Evolutionary conservation across 2,113 vertebrate genomes (phyloP), one percentile per base, ranked within the genome.

Genomic region (Crotalus tigris): DNA sequence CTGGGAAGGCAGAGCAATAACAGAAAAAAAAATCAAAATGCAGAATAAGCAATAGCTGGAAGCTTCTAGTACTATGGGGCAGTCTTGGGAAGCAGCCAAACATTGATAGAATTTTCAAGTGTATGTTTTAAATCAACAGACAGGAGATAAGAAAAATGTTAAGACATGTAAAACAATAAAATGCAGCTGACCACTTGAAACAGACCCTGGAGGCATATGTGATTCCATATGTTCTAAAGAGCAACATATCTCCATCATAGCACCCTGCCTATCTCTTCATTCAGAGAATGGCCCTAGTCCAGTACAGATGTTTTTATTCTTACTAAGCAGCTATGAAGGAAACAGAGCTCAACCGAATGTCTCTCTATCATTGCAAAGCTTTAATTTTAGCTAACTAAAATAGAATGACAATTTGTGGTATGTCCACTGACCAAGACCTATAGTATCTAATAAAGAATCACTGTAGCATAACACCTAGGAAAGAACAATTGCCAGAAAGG

Each of bases 361-460:
- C 59, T 92, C 91, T 89, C 92, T 6, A 44, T 92, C 64, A 51
- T 81, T 23, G 87, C 85, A 59, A 26, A 94, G 89, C 89, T 95
- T 92, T 95, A 95, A 93, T 93, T 93, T 94, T 57, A 92, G 55
- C 93, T 95, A 93, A 94, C 92, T 94, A 95, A 94, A 95, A 92
- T 94, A 87, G 90, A 89, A 94, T 29, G 92, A 93, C 61, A 94
- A 87, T 90, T 26, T 93, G 0, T 91, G 1, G 11, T 75, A 89
- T 90, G 55, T 44, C 91, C 91, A 92, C 0, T 2, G 89, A 94
- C 81, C 0, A 1, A 91, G 85, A 90, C 54, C 4, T 8, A 64
- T 93, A 92, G 87, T 8, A 39, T 64, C 53, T 75, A 29, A 59
- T 55, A 58, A 1, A 0, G 69, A 91, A 91, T 93, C 93, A 90